Evolutionary conservation across 2,888 invertebrate genomes (phyloP).

Genomic region (Stratiomys singularior): DNA sequence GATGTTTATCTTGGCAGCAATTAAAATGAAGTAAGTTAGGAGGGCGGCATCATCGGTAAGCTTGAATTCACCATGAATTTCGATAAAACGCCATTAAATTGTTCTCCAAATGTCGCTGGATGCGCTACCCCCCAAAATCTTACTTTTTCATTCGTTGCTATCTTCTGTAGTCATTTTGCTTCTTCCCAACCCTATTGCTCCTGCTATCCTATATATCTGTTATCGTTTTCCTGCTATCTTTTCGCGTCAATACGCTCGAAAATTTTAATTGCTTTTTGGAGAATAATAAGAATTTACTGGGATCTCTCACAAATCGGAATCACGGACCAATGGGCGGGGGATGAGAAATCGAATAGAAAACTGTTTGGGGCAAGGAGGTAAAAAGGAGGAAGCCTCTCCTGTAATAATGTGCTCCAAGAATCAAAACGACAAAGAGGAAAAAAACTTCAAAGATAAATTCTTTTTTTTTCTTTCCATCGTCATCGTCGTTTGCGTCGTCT

Average conservation of each 20-base stretch:
- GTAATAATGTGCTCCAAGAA: conserved; percentile 1
- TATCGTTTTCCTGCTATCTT: conserved; percentile 33
- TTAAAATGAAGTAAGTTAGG: conserved; percentile 48
- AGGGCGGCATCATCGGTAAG: background rate
- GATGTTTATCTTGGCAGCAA: conserved; percentile 51
- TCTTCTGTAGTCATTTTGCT: background rate
- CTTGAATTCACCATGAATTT: background rate
- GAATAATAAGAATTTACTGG: conserved; percentile 47
- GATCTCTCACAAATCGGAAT: conserved; percentile 29
- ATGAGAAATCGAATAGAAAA: background rate
- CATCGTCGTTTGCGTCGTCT: background rate
- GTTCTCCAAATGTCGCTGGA: conserved; percentile 16
- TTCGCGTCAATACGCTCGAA: conserved; percentile 49
- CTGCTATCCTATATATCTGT: background rate
- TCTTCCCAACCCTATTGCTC: background rate
- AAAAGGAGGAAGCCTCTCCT: background rate
- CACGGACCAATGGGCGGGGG: background rate
- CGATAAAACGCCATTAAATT: conserved; percentile 31
- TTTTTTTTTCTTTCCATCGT: background rate
- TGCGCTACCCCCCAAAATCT: background rate
- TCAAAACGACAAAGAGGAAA: background rate
- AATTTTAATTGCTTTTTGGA: conserved; percentile 51
- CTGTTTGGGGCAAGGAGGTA: background rate
- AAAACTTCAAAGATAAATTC: conserved; percentile 42
- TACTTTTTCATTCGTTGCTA: background rate